phyloP scores from a whole-genome alignment of 2,113 vertebrate genomes.

The Nesoenas mayeri region DNA sequence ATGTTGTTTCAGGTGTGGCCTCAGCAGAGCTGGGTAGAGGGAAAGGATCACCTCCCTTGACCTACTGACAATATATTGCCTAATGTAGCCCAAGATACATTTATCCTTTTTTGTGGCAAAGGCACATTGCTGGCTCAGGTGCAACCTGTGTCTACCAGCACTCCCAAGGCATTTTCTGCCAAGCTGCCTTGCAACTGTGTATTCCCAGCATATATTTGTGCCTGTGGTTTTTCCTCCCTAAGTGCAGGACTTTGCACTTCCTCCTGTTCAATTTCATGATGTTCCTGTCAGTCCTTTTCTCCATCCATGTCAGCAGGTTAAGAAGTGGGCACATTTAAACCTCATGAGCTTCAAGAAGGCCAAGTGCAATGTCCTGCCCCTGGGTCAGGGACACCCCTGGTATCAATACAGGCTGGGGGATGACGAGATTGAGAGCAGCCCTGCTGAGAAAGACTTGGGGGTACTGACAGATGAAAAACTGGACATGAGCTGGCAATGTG shows the following conservation, averaged over 20 bases:
- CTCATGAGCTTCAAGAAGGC: not conserved
- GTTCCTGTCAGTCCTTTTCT: not conserved
- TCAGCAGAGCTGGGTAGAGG: not conserved
- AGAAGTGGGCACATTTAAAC: not conserved
- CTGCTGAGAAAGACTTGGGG: not conserved
- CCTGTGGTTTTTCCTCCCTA: not conserved
- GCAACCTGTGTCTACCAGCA: not conserved
- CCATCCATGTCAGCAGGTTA: not conserved
- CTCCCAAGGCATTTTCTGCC: not conserved
- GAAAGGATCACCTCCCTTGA: not conserved
- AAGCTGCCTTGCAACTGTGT: not conserved
- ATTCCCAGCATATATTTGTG: not conserved
- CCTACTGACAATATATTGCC: too few species aligned
- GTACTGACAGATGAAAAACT: not conserved
- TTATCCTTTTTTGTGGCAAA: not conserved
- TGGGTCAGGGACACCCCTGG: rapidly evolving
- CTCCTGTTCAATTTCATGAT: not conserved
- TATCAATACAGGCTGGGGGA: not conserved
- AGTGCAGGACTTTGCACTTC: not conserved
- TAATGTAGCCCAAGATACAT: not conserved
- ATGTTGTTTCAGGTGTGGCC: not conserved
- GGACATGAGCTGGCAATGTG: not conserved
- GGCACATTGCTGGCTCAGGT: not conserved
- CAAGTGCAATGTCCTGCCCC: not conserved
- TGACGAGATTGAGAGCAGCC: not conserved